Conservation (phyloP, 2,113 vertebrate genomes). For the Asarcornis scutulata region DNA sequence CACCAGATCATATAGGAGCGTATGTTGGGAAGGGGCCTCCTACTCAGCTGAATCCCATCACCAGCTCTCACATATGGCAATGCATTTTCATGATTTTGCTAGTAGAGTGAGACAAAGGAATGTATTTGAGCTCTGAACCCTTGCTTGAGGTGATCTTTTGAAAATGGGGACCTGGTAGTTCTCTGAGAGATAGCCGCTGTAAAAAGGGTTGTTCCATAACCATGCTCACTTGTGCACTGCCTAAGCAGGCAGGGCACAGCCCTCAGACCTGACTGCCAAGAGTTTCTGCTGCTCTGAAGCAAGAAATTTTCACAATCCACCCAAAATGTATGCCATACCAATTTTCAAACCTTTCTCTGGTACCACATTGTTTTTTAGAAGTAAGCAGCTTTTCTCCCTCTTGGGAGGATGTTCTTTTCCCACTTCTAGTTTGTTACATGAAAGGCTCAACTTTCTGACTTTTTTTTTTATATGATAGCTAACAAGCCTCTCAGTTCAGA, state of each 20-base stretch:
- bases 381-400: not conserved
- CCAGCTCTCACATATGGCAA: not conserved
- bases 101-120: not conserved
- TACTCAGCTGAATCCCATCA: not conserved
- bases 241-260: not conserved
- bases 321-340: not conserved
- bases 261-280: not conserved
- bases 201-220: not conserved
- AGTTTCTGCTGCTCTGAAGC: not conserved
- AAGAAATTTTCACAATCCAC: not conserved
- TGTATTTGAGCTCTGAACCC: not conserved
- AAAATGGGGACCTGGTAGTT: not conserved
- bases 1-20: not conserved
- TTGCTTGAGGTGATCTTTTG: not conserved
- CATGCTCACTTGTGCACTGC: accelerated
- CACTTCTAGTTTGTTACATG: not conserved
- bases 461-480: not conserved
- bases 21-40: not conserved
- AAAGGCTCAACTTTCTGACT: not conserved
- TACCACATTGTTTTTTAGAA: not conserved
- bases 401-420: not conserved
- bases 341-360: not conserved
- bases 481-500: not conserved
- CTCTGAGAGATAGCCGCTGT: not conserved
- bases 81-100: not conserved